Evolutionary conservation across 1,140 invertebrate species (phyloP), one percentile per base, ranked within the genome.

Genomic region (Thalassaphorura encarpata): DNA sequence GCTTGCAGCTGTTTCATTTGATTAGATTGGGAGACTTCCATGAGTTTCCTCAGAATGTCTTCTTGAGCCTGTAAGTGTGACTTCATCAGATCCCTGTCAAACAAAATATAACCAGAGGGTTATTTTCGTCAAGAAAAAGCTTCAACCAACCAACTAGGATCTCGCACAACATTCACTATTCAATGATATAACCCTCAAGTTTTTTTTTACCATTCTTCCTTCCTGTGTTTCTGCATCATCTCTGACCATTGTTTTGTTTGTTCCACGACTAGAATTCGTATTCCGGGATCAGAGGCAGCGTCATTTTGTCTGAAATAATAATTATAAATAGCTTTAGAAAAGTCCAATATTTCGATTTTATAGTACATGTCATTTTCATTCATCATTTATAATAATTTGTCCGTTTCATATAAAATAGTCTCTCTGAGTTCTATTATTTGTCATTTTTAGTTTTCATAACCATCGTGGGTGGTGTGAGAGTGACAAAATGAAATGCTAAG

Each of bases 211-310:
- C 90, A 92, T 72, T 96, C 89, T 70, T 97, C 93, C 39, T 83
- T 81, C n/a, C 89, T 78, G 66, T 98, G 94, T 21, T 81, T 78
- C 57, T 86, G 82, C 42, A 89, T 83, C 74, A 98, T 80, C 63
- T 89, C 85, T 33, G 88, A 89, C 93, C 95, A 99, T 66, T 97
- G 90, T 11, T 80, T 74, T 0, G 91, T 95, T 73, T 99, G 95
- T 59, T 90, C 87, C 18, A 78, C 77, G 27, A 96, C 89, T 11
- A 92, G 73, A 58, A 84, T 81, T 58, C 85, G 82, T 56, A 94
- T 81, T 6, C 76, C 75, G 0, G 83, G 80, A 73, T 93, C 89
- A 61, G 80, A 82, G 42, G 80, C 80, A 11, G 89, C 73, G 69
- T 91, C 85, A 56, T 80, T 79, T 73, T 87, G 89, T 67, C 86